Base-by-base conservation (phyloP, 2,113 vertebrate genomes). In the Cinclus cinclus region DNA sequence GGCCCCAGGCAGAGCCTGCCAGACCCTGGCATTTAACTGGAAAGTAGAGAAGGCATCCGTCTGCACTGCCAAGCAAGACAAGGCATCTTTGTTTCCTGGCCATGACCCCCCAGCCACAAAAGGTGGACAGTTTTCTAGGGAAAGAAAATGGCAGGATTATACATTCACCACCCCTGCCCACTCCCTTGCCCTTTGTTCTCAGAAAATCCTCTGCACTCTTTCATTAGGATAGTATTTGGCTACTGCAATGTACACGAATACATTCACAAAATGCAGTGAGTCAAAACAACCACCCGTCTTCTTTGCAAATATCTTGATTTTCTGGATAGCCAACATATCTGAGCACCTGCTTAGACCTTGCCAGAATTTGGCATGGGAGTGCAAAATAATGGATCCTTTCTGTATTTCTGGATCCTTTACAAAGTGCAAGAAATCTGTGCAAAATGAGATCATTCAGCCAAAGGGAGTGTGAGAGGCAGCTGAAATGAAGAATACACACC, bases 391-490 rank as follows among this genome's bases (percentile, higher is more conserved):
- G 71, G 64, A 94, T 94, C 53, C 28, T 37, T 65, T 94, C 91
- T 82, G 1, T 74, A 78, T 91, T 68, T 82, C 70, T 83, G 46
- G 21, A 42, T 95, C 89, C 75, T 76, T 95, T 89, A 92, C 15
- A 83, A 94, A 78, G 30, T 50, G 15, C 44, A 58, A 70, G 60
- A 41, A 80, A 78, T 94, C 58, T 74, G 28, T 37, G 65, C 59
- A 90, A 90, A 96, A 93, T 96, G 85, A 97, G 69, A 84, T 96
- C 83, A 96, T 93, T 47, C 55, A 52, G 22, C 11, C 56, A 87
- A 69, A 95, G n/a, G 89, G 21, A 56, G 31, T 64, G 41, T 47
- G 50, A 77, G 60, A 83, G 22, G 91, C 39, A 87, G 68, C 12
- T 88, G 27, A 89, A 69, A 60, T 65, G 49, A 83, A 87, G 64